Evolutionary conservation across 1,140 invertebrate species (phyloP).

Genomic region (Drosophila santomea): DNA sequence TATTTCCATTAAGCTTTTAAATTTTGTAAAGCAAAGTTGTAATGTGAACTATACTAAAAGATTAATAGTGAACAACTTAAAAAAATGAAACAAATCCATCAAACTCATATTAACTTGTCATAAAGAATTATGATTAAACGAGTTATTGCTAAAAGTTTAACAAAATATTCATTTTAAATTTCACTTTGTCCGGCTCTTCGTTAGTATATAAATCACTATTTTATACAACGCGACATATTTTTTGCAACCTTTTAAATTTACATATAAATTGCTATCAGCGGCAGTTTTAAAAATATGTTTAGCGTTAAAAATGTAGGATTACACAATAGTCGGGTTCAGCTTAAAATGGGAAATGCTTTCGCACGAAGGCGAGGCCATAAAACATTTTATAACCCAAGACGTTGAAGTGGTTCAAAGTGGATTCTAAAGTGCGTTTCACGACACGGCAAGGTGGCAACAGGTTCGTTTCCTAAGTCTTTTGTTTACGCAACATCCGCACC

Average conservation of each 20-base stretch:
- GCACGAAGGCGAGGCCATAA: constrained; percentile 35
- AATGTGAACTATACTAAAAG: background rate
- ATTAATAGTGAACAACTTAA: background rate
- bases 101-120: background rate
- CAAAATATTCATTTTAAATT: constrained; percentile 9
- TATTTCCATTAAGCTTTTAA: background rate
- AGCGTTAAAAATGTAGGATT: constrained; percentile 30
- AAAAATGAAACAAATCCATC: too few species aligned
- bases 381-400: constrained; percentile 44
- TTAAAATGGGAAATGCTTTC: constrained; percentile 68
- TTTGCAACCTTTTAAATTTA: constrained; percentile 52
- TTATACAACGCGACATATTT: constrained; percentile 41
- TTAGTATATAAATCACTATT: constrained; percentile 35
- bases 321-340: constrained; percentile 30
- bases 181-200: constrained; percentile 13
- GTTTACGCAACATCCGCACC: constrained; percentile 73
- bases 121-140: background rate
- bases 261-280: constrained; percentile 55
- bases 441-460: constrained; percentile 35
- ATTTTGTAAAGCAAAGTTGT: background rate
- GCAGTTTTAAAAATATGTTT: background rate
- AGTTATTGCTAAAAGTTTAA: background rate
- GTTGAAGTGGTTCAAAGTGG: constrained; percentile 26
- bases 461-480: constrained; percentile 76
- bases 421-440: constrained; percentile 61